A percentile compares a stretch with the other conserved stretches of the same genome.
phyloP scores from a whole-genome alignment of 2,888 invertebrate genomes.

The Odontomyia ornata region DNA sequence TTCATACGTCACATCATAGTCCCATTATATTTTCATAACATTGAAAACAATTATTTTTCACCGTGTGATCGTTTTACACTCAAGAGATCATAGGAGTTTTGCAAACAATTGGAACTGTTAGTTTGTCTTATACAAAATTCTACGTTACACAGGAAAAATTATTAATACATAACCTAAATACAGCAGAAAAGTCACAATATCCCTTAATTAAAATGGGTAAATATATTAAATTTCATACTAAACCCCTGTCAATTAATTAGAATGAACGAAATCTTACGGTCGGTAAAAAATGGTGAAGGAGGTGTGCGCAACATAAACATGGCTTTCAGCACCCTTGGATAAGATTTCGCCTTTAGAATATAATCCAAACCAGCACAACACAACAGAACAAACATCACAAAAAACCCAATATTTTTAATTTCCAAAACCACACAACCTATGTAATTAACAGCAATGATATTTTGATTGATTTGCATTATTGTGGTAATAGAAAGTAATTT shows the following conservation, averaged over 20 bases:
- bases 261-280: slow-evolving; percentile 1
- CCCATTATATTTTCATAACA: too few species aligned
- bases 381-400: not conserved
- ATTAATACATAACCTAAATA: not conserved
- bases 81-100: too few species aligned
- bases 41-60: too few species aligned
- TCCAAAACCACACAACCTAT: not conserved
- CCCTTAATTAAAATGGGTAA: not conserved
- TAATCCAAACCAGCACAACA: too few species aligned
- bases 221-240: not conserved
- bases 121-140: too few species aligned
- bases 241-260: not conserved
- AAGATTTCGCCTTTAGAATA: not conserved
- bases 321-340: not conserved
- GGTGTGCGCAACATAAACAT: not conserved
- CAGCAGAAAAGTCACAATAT: not conserved
- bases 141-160: too few species aligned
- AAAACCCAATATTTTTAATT: slow-evolving; percentile 1
- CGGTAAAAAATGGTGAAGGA: slow-evolving; percentile 7
- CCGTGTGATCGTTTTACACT: too few species aligned
- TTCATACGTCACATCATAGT: too few species aligned
- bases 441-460: slow-evolving; percentile 21
- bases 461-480: not conserved
- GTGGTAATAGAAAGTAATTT: not conserved
- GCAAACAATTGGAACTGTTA: too few species aligned